These are phyloP conservation scores for Lasioglossum figueresi DNA, from an alignment of 2,888 invertebrate species.

Conservation along the genomic window DNA sequence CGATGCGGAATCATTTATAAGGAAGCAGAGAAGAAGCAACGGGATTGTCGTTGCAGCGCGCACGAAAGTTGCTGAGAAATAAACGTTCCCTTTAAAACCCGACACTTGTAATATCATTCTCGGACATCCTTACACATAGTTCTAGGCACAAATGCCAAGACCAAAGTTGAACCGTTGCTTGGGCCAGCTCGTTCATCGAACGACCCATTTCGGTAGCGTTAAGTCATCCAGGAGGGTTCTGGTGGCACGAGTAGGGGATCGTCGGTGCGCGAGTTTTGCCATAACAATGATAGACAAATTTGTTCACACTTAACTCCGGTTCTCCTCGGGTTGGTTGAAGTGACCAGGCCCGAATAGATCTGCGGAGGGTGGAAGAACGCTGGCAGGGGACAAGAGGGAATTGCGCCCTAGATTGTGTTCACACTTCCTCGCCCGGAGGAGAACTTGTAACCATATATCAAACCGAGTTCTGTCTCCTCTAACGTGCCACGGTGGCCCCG, in stretches of 20 bases:
- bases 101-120: too few species aligned
- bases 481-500: constrained; percentile 59
- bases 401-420: constrained; percentile 74
- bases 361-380: constrained; percentile 19
- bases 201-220: not conserved
- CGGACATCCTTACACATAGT: too few species aligned
- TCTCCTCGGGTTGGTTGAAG: constrained; percentile 49
- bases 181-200: not conserved
- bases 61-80: too few species aligned
- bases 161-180: not conserved
- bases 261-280: not conserved
- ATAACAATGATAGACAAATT: constrained; percentile 9
- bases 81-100: too few species aligned
- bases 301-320: constrained; percentile 27
- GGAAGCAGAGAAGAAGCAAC: too few species aligned
- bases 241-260: not conserved
- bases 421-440: constrained; percentile 70
- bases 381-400: constrained; percentile 61
- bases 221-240: not conserved
- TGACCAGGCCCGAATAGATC: constrained; percentile 49
- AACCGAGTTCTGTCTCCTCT: constrained; percentile 75
- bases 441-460: constrained; percentile 77
- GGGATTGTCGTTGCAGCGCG: too few species aligned
- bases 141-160: not conserved
- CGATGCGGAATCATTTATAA: too few species aligned